phyloP scores from a whole-genome alignment of 2,113 vertebrate genomes.

The Ahaetulla prasina region DNA sequence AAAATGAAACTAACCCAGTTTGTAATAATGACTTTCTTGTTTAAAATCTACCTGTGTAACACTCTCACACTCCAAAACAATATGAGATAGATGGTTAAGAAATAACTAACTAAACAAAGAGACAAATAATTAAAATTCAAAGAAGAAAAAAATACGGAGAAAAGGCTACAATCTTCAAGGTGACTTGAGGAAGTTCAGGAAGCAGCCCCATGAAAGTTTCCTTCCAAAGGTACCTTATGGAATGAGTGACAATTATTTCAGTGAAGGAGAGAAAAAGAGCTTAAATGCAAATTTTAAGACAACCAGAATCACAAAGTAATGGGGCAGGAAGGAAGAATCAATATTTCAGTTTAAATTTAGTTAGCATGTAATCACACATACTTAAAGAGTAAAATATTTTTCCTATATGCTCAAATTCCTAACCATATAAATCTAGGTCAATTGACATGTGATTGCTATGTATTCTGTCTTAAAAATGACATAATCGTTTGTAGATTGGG shows the following conservation, averaged over 20 bases:
- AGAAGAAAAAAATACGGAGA: constrained; percentile 44
- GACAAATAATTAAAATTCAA: constrained; percentile 25
- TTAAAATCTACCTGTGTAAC: background rate
- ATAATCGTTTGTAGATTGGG: background rate
- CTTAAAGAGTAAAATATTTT: background rate
- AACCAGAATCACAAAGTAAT: background rate
- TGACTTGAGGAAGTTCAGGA: constrained; percentile 66
- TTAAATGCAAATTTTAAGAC: background rate
- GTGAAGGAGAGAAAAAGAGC: constrained; percentile 62
- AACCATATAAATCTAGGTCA: background rate
- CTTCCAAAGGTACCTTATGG: constrained; percentile 68
- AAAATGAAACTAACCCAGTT: constrained; percentile 42
- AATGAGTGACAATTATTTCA: constrained; percentile 72
- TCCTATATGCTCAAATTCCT: background rate
- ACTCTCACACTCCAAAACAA: background rate
- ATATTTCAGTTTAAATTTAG: background rate
- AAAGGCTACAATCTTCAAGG: constrained; percentile 59
- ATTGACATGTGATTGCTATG: background rate
- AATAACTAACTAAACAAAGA: background rate
- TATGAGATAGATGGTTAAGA: constrained; percentile 10
- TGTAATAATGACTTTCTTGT: background rate
- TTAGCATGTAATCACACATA: background rate
- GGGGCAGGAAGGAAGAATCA: background rate
- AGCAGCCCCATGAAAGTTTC: constrained; percentile 68
- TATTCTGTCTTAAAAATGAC: background rate